Percentiles rank a stretch among this genome's conserved stretches.
These are phyloP conservation scores for Drosophila seguyi DNA, from an alignment of 1,140 invertebrate species.

Conservation along the genomic window DNA sequence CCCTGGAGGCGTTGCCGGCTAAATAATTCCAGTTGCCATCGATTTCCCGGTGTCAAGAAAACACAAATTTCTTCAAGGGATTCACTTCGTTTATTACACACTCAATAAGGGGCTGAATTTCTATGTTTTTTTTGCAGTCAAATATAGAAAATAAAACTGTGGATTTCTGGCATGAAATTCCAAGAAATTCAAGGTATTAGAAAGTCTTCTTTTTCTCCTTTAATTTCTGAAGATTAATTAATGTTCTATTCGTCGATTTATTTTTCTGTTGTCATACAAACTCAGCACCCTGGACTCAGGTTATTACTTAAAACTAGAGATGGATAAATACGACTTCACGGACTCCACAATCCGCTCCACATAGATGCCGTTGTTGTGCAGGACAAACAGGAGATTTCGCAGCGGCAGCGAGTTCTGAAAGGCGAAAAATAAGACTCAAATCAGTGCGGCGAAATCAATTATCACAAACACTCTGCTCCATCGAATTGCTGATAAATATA, in stretches of 20 bases:
- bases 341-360: slow-evolving; percentile 74
- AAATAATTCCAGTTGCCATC: slow-evolving; percentile 44
- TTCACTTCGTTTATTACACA: slow-evolving; percentile 42
- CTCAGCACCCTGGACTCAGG: background rate
- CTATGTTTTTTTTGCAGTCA: slow-evolving; percentile 4
- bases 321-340: slow-evolving; percentile 72
- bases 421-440: slow-evolving; percentile 11
- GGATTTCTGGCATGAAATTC: background rate
- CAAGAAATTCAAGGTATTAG: background rate
- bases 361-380: slow-evolving; percentile 72
- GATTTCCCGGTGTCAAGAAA: slow-evolving; percentile 20
- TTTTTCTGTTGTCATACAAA: background rate
- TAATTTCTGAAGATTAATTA: background rate
- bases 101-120: slow-evolving; percentile 7
- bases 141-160: background rate
- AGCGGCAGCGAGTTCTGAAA: slow-evolving; percentile 72
- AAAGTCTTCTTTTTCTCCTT: background rate
- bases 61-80: slow-evolving; percentile 28
- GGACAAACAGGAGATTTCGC: slow-evolving; percentile 60
- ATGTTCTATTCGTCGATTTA: background rate
- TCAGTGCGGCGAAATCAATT: slow-evolving; percentile 54
- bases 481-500: slow-evolving; percentile 62
- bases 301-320: slow-evolving; percentile 51
- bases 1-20: slow-evolving; percentile 33
- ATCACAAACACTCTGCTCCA: slow-evolving; percentile 32